Base-by-base conservation (phyloP, 2,888 invertebrate species). In the Drosophila emarginata region DNA sequence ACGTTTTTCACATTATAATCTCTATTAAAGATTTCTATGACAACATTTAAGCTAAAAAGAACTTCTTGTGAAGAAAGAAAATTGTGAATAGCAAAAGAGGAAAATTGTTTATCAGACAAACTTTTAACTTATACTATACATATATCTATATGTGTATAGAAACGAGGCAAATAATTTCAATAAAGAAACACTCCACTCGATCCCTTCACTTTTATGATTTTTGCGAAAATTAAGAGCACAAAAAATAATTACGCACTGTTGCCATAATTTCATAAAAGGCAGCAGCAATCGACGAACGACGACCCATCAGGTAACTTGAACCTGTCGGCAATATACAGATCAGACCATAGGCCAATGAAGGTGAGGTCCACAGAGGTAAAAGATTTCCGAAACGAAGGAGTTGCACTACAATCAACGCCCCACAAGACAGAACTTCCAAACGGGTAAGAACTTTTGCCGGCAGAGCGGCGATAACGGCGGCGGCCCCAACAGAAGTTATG, bases 231-330 rank as follows among this genome's bases (percentile, higher is more conserved):
- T 87, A 83, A 83, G 88, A 83, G 82, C 83, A 87, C 84, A 87
- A 62, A 85, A 89, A 89, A 90, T 90, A 90, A 90, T 90, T 90
- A 90, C 85, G 84, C 84, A 90, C 80, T 86, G 68, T 84, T 80
- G 83, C 82, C 79, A 88, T 88, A 88, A 90, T 84, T 89, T 90
- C 70, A 76, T 75, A 76, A 80, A 79, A 67, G 77, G 63, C 65
- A 71, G 63, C 64, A 57, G 65, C 64, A 57, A 84, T 63, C 67
- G 66, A 61, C 62, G 45, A 28, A 68, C 57, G 39, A 64, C 51
- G 64, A 67, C 68, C 57, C 61, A 67, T 51, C 72, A 67, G 80
- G 87, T 83, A 88, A 88, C 73, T 75, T 77, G 85, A 85, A 81
- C 82, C 89, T 81, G 89, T 87, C 89, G 83, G 86, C 87, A 76